phyloP scores from a whole-genome alignment of 2,888 invertebrate species.

The Acrobasis repandana region DNA sequence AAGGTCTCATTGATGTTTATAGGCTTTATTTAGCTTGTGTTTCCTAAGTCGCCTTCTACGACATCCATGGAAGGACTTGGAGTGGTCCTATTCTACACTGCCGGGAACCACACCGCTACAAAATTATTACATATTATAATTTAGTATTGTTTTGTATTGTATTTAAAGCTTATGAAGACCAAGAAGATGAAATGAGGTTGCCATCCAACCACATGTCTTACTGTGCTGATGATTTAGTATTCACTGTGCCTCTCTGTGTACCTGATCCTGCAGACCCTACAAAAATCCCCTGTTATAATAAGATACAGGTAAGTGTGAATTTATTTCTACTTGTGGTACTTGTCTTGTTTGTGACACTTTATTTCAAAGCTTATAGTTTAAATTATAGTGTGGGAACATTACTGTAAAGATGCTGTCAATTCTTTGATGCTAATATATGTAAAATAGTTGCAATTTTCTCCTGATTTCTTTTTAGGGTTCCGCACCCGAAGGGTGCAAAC shows the following conservation, averaged over 20 bases:
- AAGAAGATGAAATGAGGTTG: conserved; percentile 67
- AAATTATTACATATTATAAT: too few species aligned
- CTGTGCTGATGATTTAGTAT: conserved; percentile 80
- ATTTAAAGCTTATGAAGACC: conserved; percentile 85
- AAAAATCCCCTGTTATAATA: conserved; percentile 87
- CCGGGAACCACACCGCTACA: too few species aligned
- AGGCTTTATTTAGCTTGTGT: too few species aligned
- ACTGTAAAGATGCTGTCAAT: too few species aligned
- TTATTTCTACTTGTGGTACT: neutral
- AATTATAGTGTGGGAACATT: too few species aligned
- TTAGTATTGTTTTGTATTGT: conserved; percentile 27
- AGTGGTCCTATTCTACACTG: too few species aligned
- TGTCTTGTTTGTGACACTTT: too few species aligned
- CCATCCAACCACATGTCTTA: conserved; percentile 72
- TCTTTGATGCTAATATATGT: conserved; percentile 4
- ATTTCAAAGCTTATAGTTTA: too few species aligned
- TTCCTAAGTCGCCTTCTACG: too few species aligned
- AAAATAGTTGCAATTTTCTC: conserved; percentile 19
- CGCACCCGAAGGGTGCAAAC: too few species aligned
- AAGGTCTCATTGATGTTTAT: too few species aligned
- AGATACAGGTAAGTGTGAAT: conserved; percentile 76
- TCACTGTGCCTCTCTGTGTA: conserved; percentile 81
- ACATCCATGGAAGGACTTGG: too few species aligned
- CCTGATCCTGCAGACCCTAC: conserved; percentile 85
- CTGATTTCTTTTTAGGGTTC: neutral